Percentiles rank a stretch among this genome's conserved stretches.
Conservation (phyloP, 2,113 vertebrate species). For the Onychostruthus taczanowskii region DNA sequence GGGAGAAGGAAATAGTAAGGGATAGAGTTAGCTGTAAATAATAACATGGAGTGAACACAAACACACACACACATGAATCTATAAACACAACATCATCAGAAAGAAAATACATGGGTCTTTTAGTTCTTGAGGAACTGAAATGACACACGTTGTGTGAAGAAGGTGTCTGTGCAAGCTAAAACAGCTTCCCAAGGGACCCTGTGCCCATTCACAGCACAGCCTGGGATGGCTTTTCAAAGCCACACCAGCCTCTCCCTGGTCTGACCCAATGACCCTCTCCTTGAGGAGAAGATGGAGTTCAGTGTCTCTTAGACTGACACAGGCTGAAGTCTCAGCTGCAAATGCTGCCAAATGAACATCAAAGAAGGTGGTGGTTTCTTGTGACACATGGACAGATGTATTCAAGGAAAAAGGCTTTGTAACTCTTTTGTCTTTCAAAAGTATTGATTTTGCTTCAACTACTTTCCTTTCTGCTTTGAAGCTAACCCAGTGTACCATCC, state of each 20-base stretch:
- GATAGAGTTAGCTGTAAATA: conserved; percentile 60
- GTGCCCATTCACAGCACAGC: neutral
- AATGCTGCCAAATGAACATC: neutral
- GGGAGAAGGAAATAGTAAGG: conserved; percentile 38
- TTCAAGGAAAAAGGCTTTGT: conserved; percentile 18
- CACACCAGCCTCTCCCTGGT: neutral
- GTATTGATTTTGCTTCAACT: conserved; percentile 38
- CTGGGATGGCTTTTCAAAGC: neutral
- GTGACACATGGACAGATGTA: neutral
- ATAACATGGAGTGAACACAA: conserved; percentile 47
- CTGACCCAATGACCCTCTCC: neutral
- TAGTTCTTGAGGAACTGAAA: neutral
- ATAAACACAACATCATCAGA: conserved; percentile 6
- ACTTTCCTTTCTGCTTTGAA: neutral
- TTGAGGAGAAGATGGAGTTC: neutral
- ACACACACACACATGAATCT: conserved; percentile 3
- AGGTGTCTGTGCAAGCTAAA: neutral
- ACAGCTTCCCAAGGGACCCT: neutral
- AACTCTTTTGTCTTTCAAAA: conserved; percentile 18
- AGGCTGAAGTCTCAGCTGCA: neutral
- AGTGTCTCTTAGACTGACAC: neutral
- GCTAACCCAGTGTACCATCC: neutral
- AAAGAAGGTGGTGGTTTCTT: neutral
- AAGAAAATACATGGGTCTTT: conserved; percentile 16
- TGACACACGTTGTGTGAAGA: neutral